These are phyloP conservation scores for Gymnobelideus leadbeateri DNA, from an alignment of 2,113 vertebrate species.

Conservation along the genomic window DNA sequence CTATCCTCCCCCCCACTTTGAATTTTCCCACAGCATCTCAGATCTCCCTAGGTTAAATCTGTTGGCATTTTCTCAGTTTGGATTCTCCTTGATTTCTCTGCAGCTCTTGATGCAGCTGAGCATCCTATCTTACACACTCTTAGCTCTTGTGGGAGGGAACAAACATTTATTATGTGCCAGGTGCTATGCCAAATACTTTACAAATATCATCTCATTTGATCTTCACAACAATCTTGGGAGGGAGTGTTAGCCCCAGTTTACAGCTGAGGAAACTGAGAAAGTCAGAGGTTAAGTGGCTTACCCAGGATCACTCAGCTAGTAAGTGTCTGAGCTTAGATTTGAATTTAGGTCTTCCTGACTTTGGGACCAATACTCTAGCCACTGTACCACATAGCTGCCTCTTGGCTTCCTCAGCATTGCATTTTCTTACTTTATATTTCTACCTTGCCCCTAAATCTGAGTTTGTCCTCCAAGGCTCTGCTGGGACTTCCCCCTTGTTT, in stretches of 20 bases:
- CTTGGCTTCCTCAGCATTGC: neutral
- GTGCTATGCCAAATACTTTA: slow-evolving; percentile 2
- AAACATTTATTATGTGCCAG: neutral
- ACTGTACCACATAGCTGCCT: neutral
- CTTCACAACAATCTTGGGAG: neutral
- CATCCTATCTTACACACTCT: neutral
- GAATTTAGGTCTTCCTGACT: neutral
- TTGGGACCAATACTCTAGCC: neutral
- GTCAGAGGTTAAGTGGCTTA: neutral
- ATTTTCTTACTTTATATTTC: neutral
- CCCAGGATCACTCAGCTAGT: neutral
- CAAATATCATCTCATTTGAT: neutral
- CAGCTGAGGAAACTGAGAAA: neutral
- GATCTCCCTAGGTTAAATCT: neutral
- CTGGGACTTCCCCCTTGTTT: neutral
- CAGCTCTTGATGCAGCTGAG: neutral
- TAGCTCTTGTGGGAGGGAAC: neutral
- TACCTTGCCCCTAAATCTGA: neutral
- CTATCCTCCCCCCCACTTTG: neutral
- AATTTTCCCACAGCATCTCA: neutral
- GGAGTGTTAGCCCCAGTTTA: neutral
- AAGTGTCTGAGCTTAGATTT: neutral
- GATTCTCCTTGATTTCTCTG: neutral
- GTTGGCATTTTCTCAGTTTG: neutral
- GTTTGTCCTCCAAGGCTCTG: neutral